Conservation (phyloP, 2,113 vertebrate species). For the Dicerorhinus sumatrensis region DNA sequence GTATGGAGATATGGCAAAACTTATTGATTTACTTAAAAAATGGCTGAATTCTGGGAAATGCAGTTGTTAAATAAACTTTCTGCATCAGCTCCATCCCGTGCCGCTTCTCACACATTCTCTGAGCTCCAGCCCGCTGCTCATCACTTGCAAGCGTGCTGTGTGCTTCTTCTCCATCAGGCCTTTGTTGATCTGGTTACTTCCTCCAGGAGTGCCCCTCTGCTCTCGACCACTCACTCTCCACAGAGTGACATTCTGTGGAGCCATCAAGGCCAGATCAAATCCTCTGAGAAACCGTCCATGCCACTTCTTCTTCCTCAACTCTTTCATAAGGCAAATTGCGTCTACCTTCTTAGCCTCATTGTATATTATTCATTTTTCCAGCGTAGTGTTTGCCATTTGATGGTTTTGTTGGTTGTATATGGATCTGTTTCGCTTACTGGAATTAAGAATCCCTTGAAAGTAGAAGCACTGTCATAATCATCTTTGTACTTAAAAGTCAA, state of each 20-base stretch:
- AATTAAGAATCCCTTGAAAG: not conserved
- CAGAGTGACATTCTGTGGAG: not conserved
- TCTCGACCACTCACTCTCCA: too few species aligned
- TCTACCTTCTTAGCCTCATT: not conserved
- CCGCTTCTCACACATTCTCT: not conserved
- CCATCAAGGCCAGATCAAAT: not conserved
- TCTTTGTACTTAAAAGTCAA: not conserved
- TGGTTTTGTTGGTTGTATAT: not conserved
- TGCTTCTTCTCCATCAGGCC: not conserved
- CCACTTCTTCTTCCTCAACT: not conserved
- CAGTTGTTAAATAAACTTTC: slow-evolving; percentile 8
- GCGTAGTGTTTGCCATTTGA: too few species aligned
- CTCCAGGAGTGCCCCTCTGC: not conserved
- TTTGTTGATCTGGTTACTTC: not conserved
- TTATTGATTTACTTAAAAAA: slow-evolving; percentile 29
- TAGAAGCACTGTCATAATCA: not conserved
- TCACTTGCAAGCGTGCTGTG: fast-evolving
- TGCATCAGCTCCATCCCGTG: not conserved
- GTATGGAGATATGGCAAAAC: not conserved
- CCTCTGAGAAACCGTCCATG: not conserved
- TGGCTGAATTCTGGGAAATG: slow-evolving; percentile 13
- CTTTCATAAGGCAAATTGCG: not conserved
- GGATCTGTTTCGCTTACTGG: not conserved
- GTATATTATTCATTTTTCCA: not conserved
- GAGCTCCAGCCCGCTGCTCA: not conserved